These are phyloP conservation scores for Lophotis ruficrista DNA, from an alignment of 2,113 vertebrate genomes.

Conservation along the genomic window DNA sequence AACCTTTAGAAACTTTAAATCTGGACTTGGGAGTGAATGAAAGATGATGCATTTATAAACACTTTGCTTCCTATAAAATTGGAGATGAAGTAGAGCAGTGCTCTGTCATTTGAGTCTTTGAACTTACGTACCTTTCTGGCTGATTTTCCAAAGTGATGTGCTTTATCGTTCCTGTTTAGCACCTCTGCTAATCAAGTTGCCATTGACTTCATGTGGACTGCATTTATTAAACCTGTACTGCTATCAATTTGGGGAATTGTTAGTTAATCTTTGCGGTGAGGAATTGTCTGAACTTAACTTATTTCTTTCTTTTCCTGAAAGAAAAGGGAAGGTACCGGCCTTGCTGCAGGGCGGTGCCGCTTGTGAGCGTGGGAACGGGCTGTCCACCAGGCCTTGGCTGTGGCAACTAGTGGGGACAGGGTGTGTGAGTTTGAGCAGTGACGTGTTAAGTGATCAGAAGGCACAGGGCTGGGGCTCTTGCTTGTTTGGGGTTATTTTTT, in stretches of 20 bases:
- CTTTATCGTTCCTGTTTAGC: not conserved
- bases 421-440: not conserved
- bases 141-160: not conserved
- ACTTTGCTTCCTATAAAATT: not conserved
- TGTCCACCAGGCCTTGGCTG: no score
- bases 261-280: not conserved
- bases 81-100: not conserved
- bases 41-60: fast-evolving
- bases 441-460: no score
- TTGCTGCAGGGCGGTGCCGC: no score
- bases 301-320: not conserved
- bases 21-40: not conserved
- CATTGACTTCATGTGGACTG: fast-evolving
- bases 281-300: not conserved
- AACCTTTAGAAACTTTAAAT: not conserved
- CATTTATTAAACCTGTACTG: not conserved
- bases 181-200: not conserved
- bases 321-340: no score
- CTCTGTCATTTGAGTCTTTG: not conserved
- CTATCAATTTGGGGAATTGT: fast-evolving
- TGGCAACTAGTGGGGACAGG: no score
- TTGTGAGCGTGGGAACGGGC: no score
- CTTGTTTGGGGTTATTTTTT: not conserved
- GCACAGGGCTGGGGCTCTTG: no score
- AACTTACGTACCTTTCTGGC: not conserved